Percentiles rank a stretch among this genome's conserved stretches.
phyloP scores from a whole-genome alignment of 2,113 vertebrate species.

The Cottus gobio region DNA sequence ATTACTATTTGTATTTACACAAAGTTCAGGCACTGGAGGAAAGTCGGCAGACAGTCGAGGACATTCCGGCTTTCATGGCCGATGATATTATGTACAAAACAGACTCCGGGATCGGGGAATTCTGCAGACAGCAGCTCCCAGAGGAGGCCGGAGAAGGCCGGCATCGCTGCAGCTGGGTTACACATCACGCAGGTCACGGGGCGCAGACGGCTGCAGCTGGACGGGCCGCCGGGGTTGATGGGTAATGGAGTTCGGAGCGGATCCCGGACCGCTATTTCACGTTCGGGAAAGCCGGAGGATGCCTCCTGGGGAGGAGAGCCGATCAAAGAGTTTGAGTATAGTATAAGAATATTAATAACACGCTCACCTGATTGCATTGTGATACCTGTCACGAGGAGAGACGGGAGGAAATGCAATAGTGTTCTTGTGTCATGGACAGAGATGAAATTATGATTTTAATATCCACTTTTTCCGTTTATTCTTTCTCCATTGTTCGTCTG shows the following conservation, averaged over 20 bases:
- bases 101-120: conserved; percentile 47
- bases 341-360: background rate
- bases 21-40: conserved; percentile 42
- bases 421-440: background rate
- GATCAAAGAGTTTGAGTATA: conserved; percentile 8
- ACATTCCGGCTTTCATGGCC: conserved; percentile 65
- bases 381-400: background rate
- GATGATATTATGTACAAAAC: conserved; percentile 67
- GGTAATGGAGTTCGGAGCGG: conserved; percentile 49
- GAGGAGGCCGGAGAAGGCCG: conserved; percentile 30
- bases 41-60: conserved; percentile 39
- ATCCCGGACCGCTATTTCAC: conserved; percentile 50
- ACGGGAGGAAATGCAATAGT: background rate
- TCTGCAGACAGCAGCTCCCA: conserved; percentile 64
- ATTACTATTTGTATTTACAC: conserved; percentile 57
- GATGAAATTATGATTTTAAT: too few species aligned
- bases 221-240: conserved; percentile 36
- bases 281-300: conserved; percentile 75
- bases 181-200: conserved; percentile 49
- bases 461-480: background rate
- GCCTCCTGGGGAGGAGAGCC: conserved; percentile 75
- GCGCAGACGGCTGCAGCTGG: conserved; percentile 44
- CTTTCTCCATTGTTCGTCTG: background rate
- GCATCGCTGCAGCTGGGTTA: conserved; percentile 70
- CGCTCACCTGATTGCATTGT: too few species aligned